Percentiles rank a stretch among this genome's conserved stretches.
phyloP scores from a whole-genome alignment of 2,797 vertebrate species.

The Argyrosomus regius region DNA sequence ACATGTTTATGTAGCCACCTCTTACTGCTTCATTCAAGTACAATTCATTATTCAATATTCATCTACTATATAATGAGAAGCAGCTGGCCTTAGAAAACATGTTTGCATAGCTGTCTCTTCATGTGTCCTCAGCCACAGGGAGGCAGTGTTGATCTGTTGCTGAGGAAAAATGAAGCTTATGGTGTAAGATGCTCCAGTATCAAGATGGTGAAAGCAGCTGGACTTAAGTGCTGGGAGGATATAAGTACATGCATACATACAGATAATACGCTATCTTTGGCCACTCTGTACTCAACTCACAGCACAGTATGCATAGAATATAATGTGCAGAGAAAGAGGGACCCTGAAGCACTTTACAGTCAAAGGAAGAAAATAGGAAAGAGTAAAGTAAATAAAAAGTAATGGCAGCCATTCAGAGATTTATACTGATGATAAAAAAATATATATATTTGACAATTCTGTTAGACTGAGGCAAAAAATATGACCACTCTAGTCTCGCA shows the following conservation, averaged over 20 bases:
- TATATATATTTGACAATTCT: not conserved
- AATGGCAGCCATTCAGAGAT: not conserved
- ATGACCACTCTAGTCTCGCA: no score
- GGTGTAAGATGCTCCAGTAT: not conserved
- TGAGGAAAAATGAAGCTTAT: conserved; percentile 5
- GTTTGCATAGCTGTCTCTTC: not conserved
- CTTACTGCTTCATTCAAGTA: not conserved
- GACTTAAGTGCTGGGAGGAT: not conserved
- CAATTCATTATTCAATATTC: not conserved
- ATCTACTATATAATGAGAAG: not conserved
- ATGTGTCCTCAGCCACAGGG: conserved; percentile 59
- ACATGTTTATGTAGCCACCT: not conserved
- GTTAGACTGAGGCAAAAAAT: not conserved
- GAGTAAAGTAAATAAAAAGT: not conserved
- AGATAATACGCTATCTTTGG: not conserved
- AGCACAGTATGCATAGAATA: not conserved
- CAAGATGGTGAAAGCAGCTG: not conserved
- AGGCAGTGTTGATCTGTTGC: conserved; percentile 70
- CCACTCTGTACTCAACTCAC: not conserved
- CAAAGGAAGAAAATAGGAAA: not conserved
- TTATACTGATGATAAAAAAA: not conserved
- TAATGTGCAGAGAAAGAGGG: not conserved
- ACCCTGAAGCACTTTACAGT: not conserved
- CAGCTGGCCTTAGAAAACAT: not conserved
- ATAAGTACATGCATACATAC: no score